These are phyloP conservation scores for Typhlichthys subterraneus DNA, from an alignment of 2,797 vertebrate species.

Conservation along the genomic window DNA sequence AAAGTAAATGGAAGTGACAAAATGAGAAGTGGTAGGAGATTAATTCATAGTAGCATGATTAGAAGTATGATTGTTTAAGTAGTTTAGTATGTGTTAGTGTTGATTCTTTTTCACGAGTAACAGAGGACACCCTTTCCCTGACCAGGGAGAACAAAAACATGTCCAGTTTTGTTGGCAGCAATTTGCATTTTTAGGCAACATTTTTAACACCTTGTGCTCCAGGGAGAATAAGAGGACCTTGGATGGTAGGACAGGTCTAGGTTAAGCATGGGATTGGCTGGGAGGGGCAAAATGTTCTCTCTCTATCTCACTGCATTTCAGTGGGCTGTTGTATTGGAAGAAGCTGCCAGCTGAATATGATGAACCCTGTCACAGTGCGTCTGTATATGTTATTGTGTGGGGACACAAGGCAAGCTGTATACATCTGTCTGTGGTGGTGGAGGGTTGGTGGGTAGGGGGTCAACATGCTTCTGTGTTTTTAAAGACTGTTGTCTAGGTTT, in stretches of 20 bases:
- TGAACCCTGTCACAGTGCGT: not conserved
- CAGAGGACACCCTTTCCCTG: too few species aligned
- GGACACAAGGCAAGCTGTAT: not conserved
- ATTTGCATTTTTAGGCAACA: slow-evolving; percentile 26
- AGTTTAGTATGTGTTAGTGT: too few species aligned
- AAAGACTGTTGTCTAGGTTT: slow-evolving; percentile 39
- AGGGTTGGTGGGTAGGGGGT: slow-evolving; percentile 1
- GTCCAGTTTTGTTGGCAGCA: not conserved
- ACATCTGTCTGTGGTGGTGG: slow-evolving; percentile 15
- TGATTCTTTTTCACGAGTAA: too few species aligned
- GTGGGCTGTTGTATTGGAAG: slow-evolving; percentile 11
- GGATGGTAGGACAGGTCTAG: slow-evolving; percentile 31
- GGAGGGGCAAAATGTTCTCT: slow-evolving; percentile 16
- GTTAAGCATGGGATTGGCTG: slow-evolving; percentile 8
- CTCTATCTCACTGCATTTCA: slow-evolving; percentile 31
- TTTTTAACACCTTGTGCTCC: slow-evolving; percentile 9
- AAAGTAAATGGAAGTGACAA: slow-evolving; percentile 2
- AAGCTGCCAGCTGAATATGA: slow-evolving; percentile 5
- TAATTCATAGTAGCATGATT: too few species aligned
- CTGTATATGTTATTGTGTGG: not conserved
- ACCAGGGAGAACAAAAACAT: slow-evolving; percentile 13
- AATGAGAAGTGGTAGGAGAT: not conserved
- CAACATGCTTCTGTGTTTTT: slow-evolving; percentile 28
- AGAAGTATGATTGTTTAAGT: too few species aligned
- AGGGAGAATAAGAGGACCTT: slow-evolving; percentile 41